These are phyloP conservation scores for Crotalus viridis DNA, from an alignment of 2,113 vertebrate genomes.

Conservation along the genomic window DNA sequence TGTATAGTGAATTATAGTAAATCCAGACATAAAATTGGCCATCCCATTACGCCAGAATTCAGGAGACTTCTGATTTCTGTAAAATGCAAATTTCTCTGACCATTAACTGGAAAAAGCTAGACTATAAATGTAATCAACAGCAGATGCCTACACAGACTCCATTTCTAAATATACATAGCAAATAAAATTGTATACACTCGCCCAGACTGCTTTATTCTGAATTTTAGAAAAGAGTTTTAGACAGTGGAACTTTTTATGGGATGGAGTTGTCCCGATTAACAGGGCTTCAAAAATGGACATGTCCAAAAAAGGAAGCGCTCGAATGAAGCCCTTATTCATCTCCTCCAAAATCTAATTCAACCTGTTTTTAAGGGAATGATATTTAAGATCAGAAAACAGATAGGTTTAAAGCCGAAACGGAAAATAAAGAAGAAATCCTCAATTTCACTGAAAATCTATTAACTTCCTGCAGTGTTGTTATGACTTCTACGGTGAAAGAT, in stretches of 20 bases:
- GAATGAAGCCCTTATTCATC: neutral
- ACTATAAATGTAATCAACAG: neutral
- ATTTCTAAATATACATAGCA: neutral
- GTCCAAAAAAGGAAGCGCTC: neutral
- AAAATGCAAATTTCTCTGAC: neutral
- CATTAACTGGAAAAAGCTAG: neutral
- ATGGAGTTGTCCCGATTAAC: neutral
- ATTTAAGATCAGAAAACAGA: neutral
- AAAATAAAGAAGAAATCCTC: neutral
- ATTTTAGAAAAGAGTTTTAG: neutral
- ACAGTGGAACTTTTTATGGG: neutral
- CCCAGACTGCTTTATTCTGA: neutral
- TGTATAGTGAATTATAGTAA: neutral
- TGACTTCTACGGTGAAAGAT: neutral
- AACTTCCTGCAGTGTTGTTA: neutral
- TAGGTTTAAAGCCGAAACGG: neutral
- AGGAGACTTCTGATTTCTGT: neutral
- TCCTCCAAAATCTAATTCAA: neutral
- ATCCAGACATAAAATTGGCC: neutral
- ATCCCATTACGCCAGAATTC: neutral
- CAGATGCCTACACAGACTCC: neutral
- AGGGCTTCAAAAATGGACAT: neutral
- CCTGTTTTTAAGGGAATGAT: neutral
- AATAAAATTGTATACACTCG: neutral
- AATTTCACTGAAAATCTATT: neutral